Evolutionary conservation across 2,113 vertebrate species (phyloP).

Genomic region (Carollia perspicillata): DNA sequence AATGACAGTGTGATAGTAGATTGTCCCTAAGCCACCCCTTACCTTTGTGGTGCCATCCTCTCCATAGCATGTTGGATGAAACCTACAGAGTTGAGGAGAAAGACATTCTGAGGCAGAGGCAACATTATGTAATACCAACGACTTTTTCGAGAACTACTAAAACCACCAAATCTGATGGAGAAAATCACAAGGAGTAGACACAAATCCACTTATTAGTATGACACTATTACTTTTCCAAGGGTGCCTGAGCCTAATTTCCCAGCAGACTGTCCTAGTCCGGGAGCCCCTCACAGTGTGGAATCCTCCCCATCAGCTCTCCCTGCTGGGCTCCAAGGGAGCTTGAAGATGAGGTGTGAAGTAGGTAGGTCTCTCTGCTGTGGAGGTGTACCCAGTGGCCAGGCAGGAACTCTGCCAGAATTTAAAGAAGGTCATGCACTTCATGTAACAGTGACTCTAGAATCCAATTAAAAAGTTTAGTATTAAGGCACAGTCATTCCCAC

Average conservation of each 20-base stretch:
- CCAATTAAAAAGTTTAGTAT: conserved; percentile 75
- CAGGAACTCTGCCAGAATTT: conserved; percentile 53
- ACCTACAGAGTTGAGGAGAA: not conserved
- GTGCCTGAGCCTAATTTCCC: conserved; percentile 52
- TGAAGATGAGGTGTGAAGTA: conserved; percentile 61
- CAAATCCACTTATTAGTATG: conserved; percentile 54
- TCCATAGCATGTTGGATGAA: not conserved
- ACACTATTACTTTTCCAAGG: conserved; percentile 58
- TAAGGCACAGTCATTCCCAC: conserved; percentile 53
- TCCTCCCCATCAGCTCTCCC: conserved; percentile 50
- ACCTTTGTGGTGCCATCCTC: not conserved
- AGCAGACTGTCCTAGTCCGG: conserved; percentile 29
- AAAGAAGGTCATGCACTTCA: conserved; percentile 68
- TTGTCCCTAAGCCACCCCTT: not conserved
- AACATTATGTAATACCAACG: conserved; percentile 39
- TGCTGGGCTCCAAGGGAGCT: conserved; percentile 40
- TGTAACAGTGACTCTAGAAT: conserved; percentile 71
- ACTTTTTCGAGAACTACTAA: conserved; percentile 7
- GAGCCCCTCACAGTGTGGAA: conserved; percentile 51
- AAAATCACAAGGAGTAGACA: conserved; percentile 42
- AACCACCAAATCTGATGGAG: conserved; percentile 27
- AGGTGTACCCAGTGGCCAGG: conserved; percentile 37
- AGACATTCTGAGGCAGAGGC: conserved; percentile 1
- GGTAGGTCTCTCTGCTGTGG: conserved; percentile 41
- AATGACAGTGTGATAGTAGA: not conserved